Evolutionary conservation across 2,797 vertebrate species (phyloP).

Genomic region (Trachops cirrhosus): DNA sequence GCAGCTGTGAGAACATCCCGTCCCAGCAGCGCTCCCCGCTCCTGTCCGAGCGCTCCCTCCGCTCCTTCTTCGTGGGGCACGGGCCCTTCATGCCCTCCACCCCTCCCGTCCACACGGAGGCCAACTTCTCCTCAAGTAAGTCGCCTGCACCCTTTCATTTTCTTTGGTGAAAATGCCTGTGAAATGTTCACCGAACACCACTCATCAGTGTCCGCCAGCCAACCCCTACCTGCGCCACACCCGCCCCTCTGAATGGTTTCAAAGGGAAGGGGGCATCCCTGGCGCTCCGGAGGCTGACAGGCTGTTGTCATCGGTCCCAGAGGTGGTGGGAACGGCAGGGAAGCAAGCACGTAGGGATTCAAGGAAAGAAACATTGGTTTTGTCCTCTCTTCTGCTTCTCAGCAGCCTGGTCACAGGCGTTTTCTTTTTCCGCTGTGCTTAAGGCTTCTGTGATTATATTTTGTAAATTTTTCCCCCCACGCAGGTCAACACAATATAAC

Average conservation of each 20-base stretch:
- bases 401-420: neutral
- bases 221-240: neutral
- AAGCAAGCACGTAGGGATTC: neutral
- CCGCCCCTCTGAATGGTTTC: neutral
- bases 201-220: fast-evolving
- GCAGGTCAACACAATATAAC: neutral
- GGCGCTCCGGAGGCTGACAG: neutral
- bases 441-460: neutral
- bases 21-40: conserved; percentile 96
- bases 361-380: neutral
- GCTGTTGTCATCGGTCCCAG: neutral
- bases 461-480: neutral
- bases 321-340: neutral
- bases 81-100: conserved; percentile 96
- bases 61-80: conserved; percentile 95
- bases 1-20: conserved; percentile 98
- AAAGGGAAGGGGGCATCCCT: neutral
- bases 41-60: conserved; percentile 92
- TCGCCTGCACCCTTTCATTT: neutral
- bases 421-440: neutral
- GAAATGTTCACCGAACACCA: fast-evolving
- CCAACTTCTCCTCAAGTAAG: conserved; percentile 95
- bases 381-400: neutral
- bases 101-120: conserved; percentile 92
- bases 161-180: fast-evolving